Evolutionary conservation across 1,140 invertebrate genomes (phyloP), one percentile per base, ranked within the genome.

Genomic region (Pseudomyrmex flavicornis): DNA sequence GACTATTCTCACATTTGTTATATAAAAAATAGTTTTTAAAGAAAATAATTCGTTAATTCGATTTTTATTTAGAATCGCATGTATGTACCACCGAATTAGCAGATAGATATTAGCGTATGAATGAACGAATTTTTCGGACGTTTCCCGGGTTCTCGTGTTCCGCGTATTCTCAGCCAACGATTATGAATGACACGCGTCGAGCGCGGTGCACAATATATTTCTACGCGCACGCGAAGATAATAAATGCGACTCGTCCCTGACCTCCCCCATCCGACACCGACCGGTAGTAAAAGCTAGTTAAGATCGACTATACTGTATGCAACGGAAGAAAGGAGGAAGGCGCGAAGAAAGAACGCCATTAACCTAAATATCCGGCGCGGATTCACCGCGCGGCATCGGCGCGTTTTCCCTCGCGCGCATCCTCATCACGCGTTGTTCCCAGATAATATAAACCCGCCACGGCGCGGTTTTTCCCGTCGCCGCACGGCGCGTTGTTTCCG

Each of bases 301-400:
- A 79, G 61, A 73, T 75, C 56, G 7, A 13, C 13, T 35, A 35
- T 35, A 44, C 48, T 15, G 35, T 7, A 44, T 44, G 54, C 35
- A 54, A 61, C n/a, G 68, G 54, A 79, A 58, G 65, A 76, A 63
- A 69, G 59, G 54, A 74, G 72, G 76, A 85, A 82, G 63, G 54
- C 70, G 62, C 66, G 20, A 26, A 62, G 62, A 61, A 73, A 82
- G 68, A 86, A 74, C 74, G 62, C 62, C 69, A 85, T 85, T 85
- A 83, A 85, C 86, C 89, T 83, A 82, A 88, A 88, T 88, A 88
- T 84, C 82, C 83, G 76, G 59, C 26, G 73, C 35, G 63, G 20
- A 50, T 73, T 79, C 46, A 58, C 58, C 50, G 58, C 58, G 10
- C 66, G 35, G 52, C 59, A 82, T 54, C 58, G n/a, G 8, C 10